phyloP scores from a whole-genome alignment of 2,888 invertebrate species.

The Maniola hyperantus region DNA sequence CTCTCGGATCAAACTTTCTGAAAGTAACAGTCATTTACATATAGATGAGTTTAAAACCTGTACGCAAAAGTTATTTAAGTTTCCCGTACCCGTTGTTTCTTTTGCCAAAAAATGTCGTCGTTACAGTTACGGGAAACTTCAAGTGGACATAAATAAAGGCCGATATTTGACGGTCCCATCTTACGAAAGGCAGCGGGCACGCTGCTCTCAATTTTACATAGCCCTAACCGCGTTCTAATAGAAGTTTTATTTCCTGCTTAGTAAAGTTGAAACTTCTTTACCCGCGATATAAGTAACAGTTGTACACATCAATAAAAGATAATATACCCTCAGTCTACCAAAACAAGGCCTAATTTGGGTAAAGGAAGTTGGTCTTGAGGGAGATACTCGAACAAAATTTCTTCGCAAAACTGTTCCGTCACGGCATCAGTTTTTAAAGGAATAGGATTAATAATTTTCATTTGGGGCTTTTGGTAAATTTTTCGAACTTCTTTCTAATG shows the following conservation, averaged over 20 bases:
- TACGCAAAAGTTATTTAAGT: constrained; percentile 33
- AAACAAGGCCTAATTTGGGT: constrained; percentile 58
- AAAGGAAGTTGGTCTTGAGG: constrained; percentile 45
- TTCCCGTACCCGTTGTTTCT: constrained; percentile 41
- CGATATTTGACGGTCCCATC: constrained; percentile 76
- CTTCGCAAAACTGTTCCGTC: constrained; percentile 68
- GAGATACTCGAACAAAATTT: constrained; percentile 63
- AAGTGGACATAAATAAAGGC: constrained; percentile 81
- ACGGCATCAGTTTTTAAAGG: constrained; percentile 67
- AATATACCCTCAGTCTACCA: constrained; percentile 52
- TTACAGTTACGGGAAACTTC: constrained; percentile 73
- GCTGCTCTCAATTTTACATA: constrained; percentile 59
- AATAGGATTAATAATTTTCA: constrained; percentile 72
- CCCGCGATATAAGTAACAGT: constrained; percentile 42
- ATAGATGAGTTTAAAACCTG: constrained; percentile 35
- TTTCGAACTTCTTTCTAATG: neutral
- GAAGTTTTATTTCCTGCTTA: constrained; percentile 36
- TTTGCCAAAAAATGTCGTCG: constrained; percentile 63
- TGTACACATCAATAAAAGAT: constrained; percentile 58
- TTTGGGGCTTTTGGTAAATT: constrained; percentile 49
- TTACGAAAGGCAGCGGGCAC: constrained; percentile 61
- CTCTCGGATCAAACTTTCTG: constrained; percentile 17
- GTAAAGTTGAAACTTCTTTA: constrained; percentile 43
- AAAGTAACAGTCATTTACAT: constrained; percentile 30
- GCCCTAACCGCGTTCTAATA: constrained; percentile 45